Conservation (phyloP, 2,797 vertebrate species). For the Sebastes ruberrimus region DNA sequence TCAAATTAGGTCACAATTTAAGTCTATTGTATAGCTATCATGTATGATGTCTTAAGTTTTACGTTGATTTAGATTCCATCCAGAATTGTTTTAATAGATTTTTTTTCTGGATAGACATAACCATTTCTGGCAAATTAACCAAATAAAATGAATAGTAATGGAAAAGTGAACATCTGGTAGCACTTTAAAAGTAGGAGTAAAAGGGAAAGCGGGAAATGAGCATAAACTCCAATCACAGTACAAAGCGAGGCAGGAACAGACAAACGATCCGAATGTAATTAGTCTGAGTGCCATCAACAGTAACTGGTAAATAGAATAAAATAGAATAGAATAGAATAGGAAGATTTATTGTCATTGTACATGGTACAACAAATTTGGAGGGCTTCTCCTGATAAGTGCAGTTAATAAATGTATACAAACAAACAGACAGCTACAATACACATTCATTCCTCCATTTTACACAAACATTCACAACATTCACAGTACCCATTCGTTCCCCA, state of each 20-base stretch:
- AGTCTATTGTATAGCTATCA: not conserved
- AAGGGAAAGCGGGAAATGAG: not conserved
- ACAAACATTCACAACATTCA: too few species aligned
- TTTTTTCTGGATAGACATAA: not conserved
- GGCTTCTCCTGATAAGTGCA: not conserved
- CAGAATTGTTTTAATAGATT: not conserved
- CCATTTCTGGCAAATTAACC: not conserved
- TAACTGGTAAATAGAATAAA: not conserved
- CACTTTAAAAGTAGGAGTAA: not conserved
- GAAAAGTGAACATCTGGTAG: not conserved
- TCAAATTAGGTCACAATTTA: not conserved
- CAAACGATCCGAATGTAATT: not conserved
- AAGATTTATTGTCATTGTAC: too few species aligned
- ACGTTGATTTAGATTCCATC: not conserved
- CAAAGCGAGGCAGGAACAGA: not conserved
- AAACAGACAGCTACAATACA: too few species aligned
- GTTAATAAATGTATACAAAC: too few species aligned
- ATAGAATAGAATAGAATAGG: too few species aligned
- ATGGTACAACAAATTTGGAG: too few species aligned
- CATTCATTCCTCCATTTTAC: too few species aligned
- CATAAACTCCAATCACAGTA: not conserved
- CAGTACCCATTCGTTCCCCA: too few species aligned
- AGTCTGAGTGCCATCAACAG: not conserved
- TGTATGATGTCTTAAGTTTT: not conserved
- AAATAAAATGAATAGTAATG: not conserved